Evolutionary conservation across 2,888 invertebrate species (phyloP).

Genomic region (Andrena trimmerana): DNA sequence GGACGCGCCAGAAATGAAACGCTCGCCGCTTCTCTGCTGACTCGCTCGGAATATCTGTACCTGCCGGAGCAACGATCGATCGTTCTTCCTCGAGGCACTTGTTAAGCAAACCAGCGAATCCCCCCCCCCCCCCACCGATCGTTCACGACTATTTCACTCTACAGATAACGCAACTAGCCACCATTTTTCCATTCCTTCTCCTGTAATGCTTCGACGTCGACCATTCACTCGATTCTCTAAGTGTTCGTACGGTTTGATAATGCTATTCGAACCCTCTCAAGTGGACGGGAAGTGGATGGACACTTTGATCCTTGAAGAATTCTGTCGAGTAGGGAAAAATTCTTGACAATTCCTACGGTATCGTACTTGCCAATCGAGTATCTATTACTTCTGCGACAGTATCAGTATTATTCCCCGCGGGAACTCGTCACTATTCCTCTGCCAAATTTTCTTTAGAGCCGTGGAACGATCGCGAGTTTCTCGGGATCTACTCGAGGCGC

Average conservation of each 20-base stretch:
- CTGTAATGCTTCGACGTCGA: not conserved
- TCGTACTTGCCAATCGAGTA: not conserved
- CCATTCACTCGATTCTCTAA: not conserved
- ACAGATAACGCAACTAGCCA: constrained; percentile 17
- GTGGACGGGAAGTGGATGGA: not conserved
- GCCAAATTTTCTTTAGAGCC: not conserved
- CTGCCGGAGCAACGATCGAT: constrained; percentile 56
- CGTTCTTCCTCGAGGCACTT: constrained; percentile 57
- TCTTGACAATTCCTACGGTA: not conserved
- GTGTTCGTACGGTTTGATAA: constrained; percentile 6
- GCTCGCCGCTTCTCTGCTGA: constrained; percentile 42
- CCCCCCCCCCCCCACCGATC: constrained; percentile 21
- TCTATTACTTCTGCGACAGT: not conserved
- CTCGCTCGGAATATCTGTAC: constrained; percentile 54
- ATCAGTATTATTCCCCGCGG: not conserved
- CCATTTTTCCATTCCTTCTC: constrained; percentile 10
- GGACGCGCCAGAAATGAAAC: constrained; percentile 26
- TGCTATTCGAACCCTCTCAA: not conserved
- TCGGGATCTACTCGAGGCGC: not conserved
- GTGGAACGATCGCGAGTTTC: not conserved
- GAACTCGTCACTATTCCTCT: not conserved
- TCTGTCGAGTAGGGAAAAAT: not conserved
- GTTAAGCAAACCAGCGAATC: constrained; percentile 44
- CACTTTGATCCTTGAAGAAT: not conserved
- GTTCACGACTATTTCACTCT: constrained; percentile 23